A percentile compares a stretch with the other conserved stretches of the same genome.
These are phyloP conservation scores for Genyomyrus donnyi DNA, from an alignment of 2,113 vertebrate genomes.

Conservation along the genomic window DNA sequence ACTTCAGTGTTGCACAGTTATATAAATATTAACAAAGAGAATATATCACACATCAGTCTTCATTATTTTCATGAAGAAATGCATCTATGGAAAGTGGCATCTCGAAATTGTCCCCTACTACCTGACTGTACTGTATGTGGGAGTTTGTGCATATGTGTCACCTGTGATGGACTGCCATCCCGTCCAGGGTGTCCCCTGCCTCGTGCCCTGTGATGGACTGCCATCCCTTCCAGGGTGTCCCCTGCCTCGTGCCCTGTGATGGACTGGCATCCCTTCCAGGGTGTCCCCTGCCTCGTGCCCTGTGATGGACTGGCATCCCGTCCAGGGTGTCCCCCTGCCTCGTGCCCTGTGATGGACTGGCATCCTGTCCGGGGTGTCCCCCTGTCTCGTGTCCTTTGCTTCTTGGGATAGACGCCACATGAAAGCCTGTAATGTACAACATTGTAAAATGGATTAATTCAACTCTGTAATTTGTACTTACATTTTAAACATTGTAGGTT, in stretches of 20 bases:
- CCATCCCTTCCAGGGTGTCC: no score
- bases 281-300: no score
- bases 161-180: no score
- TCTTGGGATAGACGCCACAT: neutral
- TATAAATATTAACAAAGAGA: neutral
- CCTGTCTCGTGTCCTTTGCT: no score
- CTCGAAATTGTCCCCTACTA: neutral
- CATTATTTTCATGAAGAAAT: neutral
- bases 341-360: neutral
- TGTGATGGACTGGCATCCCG: no score
- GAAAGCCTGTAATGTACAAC: neutral
- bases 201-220: no score
- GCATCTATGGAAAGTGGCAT: neutral
- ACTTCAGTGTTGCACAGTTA: neutral
- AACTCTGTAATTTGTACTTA: neutral
- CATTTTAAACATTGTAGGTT: neutral
- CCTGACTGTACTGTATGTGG: neutral
- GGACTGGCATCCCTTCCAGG: no score
- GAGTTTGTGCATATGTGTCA: no score
- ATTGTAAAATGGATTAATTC: neutral
- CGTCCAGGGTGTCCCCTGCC: no score
- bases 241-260: no score
- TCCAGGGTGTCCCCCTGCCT: neutral
- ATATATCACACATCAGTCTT: neutral
- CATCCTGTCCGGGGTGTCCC: no score